A percentile compares a stretch with the other conserved stretches of the same genome.
Conservation (phyloP, 2,113 vertebrate genomes). For the Amphiprion percula region DNA sequence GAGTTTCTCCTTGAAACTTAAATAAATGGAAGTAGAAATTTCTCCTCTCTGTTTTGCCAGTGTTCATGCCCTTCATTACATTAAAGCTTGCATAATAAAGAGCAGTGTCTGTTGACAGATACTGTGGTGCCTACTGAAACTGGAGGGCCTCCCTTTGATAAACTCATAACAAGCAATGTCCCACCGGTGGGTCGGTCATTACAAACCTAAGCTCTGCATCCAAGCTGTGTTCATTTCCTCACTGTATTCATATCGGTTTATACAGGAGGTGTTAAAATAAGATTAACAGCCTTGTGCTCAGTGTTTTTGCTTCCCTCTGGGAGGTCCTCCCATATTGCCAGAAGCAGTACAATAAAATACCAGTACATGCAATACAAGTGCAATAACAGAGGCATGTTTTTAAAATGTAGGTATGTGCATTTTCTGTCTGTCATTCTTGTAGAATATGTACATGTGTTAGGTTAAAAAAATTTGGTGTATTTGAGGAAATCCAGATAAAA, state of each 20-base stretch:
- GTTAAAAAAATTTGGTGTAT: no score
- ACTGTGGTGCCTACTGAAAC: conserved; percentile 6
- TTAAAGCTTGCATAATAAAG: background rate
- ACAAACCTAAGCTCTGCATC: background rate
- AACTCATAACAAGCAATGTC: background rate
- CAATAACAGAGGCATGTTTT: no score
- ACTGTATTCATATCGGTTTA: background rate
- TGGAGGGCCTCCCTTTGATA: background rate
- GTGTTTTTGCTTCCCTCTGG: background rate
- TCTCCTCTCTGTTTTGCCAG: background rate
- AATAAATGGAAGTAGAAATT: background rate
- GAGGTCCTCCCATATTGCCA: background rate
- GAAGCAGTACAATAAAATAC: no score
- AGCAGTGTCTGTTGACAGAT: conserved; percentile 12
- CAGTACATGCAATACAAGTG: no score
- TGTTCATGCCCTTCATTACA: background rate
- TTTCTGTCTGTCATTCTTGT: background rate
- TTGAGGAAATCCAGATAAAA: background rate
- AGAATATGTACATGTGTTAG: background rate
- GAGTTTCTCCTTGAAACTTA: background rate
- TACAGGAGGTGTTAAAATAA: background rate
- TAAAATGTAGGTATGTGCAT: no score
- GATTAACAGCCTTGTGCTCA: background rate
- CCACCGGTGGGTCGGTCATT: background rate
- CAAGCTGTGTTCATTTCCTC: background rate